These are phyloP conservation scores for Xestoiulus laeticollis DNA, from an alignment of 2,888 invertebrate species.

Conservation along the genomic window DNA sequence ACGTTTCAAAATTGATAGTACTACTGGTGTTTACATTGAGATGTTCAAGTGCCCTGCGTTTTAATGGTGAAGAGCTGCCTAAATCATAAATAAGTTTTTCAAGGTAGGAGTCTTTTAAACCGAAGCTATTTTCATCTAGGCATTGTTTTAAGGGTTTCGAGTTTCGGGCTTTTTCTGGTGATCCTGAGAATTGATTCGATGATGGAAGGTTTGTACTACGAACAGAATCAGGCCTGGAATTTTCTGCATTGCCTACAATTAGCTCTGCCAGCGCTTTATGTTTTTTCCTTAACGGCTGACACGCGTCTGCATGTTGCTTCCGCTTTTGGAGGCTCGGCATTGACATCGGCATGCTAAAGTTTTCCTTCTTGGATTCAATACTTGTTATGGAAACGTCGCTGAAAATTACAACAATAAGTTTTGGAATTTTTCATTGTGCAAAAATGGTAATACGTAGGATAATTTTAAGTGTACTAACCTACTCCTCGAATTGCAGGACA, in stretches of 20 bases:
- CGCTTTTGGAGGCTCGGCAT: neutral
- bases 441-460: too few relatives aligned
- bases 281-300: neutral
- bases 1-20: neutral
- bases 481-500: neutral
- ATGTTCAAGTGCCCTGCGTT: neutral
- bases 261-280: neutral
- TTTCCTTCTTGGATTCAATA: neutral
- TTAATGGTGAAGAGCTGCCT: neutral
- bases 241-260: neutral
- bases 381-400: neutral
- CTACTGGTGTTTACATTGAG: neutral
- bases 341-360: neutral
- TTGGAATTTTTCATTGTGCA: too few relatives aligned
- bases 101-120: neutral
- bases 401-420: neutral
- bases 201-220: neutral
- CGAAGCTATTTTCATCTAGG: neutral
- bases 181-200: neutral
- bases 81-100: neutral
- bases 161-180: neutral
- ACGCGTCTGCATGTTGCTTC: neutral
- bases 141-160: neutral
- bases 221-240: neutral
- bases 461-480: neutral